Conservation (phyloP, 2,888 invertebrate genomes). For the Noctua fimbriata region DNA sequence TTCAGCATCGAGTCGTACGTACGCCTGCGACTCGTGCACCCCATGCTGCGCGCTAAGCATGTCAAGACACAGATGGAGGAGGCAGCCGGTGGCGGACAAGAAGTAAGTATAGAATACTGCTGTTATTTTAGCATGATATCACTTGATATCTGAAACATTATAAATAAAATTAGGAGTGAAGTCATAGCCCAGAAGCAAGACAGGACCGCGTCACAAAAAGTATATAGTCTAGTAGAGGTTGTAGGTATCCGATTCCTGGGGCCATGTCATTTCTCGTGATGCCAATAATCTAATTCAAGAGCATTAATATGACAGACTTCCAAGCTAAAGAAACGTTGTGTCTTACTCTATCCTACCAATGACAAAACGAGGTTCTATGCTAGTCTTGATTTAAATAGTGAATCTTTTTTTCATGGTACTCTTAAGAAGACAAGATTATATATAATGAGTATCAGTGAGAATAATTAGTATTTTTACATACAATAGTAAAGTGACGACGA, state of each 20-base stretch:
- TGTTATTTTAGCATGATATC: neutral
- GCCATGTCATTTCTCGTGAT: neutral
- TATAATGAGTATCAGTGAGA: neutral
- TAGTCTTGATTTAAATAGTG: neutral
- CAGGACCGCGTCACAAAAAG: neutral
- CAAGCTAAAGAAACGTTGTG: neutral
- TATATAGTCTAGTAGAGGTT: neutral
- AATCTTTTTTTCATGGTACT: neutral
- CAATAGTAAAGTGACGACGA: neutral
- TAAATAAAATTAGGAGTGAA: neutral
- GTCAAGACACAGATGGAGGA: constrained; percentile 94
- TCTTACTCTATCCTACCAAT: neutral
- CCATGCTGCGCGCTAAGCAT: constrained; percentile 93
- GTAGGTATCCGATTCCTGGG: neutral
- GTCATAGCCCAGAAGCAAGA: neutral
- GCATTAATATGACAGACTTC: neutral
- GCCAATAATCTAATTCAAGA: neutral
- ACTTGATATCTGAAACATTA: neutral
- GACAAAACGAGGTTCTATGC: neutral
- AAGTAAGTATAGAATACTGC: constrained; percentile 82
- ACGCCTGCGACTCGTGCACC: constrained; percentile 94
- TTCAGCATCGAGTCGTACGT: constrained; percentile 94
- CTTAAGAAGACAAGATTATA: neutral
- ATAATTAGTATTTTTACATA: neutral
- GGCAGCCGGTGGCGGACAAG: constrained; percentile 94